Percentiles rank a stretch among this genome's conserved stretches.
These are phyloP conservation scores for Montipora capitata DNA, from an alignment of 92 coral and sea anemone genomes.

Conservation along the genomic window DNA sequence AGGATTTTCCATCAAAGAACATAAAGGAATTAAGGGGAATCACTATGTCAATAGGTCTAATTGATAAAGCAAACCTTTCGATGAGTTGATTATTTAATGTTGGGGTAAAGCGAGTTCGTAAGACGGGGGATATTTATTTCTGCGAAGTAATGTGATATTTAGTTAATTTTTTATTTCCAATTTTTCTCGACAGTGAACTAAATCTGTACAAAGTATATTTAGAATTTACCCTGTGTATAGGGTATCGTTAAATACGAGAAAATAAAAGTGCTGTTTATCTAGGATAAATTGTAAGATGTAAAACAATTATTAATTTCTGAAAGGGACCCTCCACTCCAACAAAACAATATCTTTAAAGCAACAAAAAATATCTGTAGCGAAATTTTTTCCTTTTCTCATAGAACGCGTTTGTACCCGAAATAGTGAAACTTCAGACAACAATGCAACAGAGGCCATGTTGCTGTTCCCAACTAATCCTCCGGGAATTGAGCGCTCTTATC, in stretches of 20 bases:
- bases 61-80: neutral
- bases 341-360: no score
- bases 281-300: neutral
- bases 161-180: constrained; percentile 1
- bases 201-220: constrained; percentile 12
- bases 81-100: neutral
- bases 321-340: no score
- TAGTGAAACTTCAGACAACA: no score
- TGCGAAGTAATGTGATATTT: constrained; percentile 16
- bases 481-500: no score
- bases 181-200: neutral
- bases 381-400: no score
- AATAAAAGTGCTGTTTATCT: neutral
- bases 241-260: constrained; percentile 10
- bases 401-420: no score
- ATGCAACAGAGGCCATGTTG: no score
- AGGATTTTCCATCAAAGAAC: neutral
- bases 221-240: constrained; percentile 8
- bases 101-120: neutral
- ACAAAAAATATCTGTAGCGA: no score
- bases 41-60: neutral
- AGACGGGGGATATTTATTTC: constrained; percentile 25
- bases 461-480: no score
- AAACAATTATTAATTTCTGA: no score
- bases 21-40: neutral